Base-by-base conservation (phyloP, 2,888 invertebrate genomes). In the Lacanobia oleracea region DNA sequence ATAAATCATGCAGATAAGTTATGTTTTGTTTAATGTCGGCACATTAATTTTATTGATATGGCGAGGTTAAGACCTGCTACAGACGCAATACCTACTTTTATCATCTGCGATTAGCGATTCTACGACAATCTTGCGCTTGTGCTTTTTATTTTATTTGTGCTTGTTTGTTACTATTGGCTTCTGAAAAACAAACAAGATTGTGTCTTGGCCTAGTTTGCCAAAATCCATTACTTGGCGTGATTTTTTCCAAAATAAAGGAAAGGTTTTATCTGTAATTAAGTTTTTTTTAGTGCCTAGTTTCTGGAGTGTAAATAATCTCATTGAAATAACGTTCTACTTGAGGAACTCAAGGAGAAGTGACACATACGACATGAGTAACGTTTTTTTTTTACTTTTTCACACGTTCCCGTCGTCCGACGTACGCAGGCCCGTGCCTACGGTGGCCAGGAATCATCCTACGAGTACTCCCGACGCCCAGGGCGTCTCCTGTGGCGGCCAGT, bases 1-100 rank as follows among this genome's bases (percentile, higher is more conserved):
- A 79, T 64, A 72, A 66, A 65, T 83, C 65, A 67, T 70, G 27
- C 40, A 9, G 68, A 80, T 79, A 83, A 50, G n/a, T 56, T 72
- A 65, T 69, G 69, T 78, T 72, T 76, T 78, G 50, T 40, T 59
- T 56, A 71, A 77, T 62, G 61, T 77, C 37, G 43, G 53, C 77
- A 40, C 67, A 77, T 82, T 75, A 14, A 69, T 72, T 33, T 72
- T 60, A 64, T 77, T 77, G 70, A 59, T 76, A 67, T 77, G 57
- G 12, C 21, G 57, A 56, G 16, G 60, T 70, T 76, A 56, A 53
- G 48, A 51, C 21, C 21, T 18, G 7, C 18, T 48, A 21, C 62
- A 71, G 45, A 79, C 78, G n/a, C 5, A 59, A 70, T 45, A 56
- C n/a, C n/a, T n/a, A n/a, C 21, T 50, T 62, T 66, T 75, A 67